Evolutionary conservation across 2,888 invertebrate genomes (phyloP), one percentile per base, ranked within the genome.

Genomic region (Leptinotarsa juncta): DNA sequence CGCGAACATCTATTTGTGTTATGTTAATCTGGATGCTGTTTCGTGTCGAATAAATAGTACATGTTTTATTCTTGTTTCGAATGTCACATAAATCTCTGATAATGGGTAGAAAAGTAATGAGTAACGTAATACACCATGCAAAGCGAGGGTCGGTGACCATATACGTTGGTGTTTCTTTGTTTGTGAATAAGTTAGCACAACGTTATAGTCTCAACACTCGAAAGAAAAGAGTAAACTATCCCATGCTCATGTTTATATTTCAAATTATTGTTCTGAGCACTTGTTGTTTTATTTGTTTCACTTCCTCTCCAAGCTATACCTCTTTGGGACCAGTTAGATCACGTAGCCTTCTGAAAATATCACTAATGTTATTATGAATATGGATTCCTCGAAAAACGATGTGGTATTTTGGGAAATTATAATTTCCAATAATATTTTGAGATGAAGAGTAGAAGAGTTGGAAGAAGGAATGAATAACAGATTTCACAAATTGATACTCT

Each of bases 71-170:
- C 51, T 51, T 67, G 67, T 67, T 51, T 67, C 32, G 67, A 48
- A 12, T 23, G 67, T 67, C 67, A 67, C 67, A 67, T 67, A 50
- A 67, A 51, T 67, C 67, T 67, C 49, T 4, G 67, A 51, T 50
- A 67, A 67, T 67, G 67, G 53, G 67, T 57, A 23, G 57, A 57
- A 23, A 57, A 57, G 57, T 57, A 57, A 23, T 50, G 48, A 66
- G 50, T 67, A 67, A 53, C 67, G 51, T 51, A 67, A 67, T 67
- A 67, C 67, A 67, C 67, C 67, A 67, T 67, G 67, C 53, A 23
- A 67, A 51, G 62, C 42, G 26, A 16, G 67, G 51, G 67, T 67
- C 67, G 49, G 20, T 67, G 67, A 67, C 67, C 67, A 67, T 53
- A 12, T 26, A 51, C 51, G 50, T n/a, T n/a, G 67, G 18, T 26